Conservation (phyloP, 2,888 invertebrate genomes). For the Encarsia formosa region DNA sequence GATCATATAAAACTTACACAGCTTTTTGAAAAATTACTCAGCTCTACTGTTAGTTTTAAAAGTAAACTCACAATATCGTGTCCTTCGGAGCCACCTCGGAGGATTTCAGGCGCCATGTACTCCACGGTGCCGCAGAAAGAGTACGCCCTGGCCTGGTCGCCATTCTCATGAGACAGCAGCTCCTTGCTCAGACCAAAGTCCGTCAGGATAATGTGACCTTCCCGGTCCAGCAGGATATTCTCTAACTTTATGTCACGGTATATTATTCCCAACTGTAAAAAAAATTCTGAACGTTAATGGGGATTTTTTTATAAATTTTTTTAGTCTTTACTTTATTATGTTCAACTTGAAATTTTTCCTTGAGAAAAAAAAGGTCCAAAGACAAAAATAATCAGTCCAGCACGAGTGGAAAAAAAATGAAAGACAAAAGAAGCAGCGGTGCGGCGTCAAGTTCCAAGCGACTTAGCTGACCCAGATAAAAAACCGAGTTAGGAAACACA, state of each 20-base stretch:
- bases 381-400: not conserved
- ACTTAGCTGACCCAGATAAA: conserved; percentile 17
- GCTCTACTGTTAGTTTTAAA: too few relatives aligned
- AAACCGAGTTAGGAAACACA: conserved; percentile 18
- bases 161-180: conserved; percentile 66
- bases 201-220: conserved; percentile 93
- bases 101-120: conserved; percentile 91
- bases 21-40: too few relatives aligned
- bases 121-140: conserved; percentile 98
- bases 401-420: not conserved
- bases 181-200: conserved; percentile 98
- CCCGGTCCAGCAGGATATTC: conserved; percentile 89
- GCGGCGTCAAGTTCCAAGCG: conserved; percentile 2
- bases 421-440: conserved; percentile 6
- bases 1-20: too few relatives aligned
- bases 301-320: too few relatives aligned
- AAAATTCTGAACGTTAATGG: too few relatives aligned
- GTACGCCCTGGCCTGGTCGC: conserved; percentile 77
- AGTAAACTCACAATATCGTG: conserved; percentile 85
- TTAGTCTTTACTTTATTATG: too few relatives aligned
- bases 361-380: not conserved
- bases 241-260: conserved; percentile 97
- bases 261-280: conserved; percentile 87
- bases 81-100: conserved; percentile 78
- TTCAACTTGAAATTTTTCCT: too few relatives aligned